Percentiles rank a stretch among this genome's conserved stretches.
These are phyloP conservation scores for Scaptomyza caliginosa DNA, from an alignment of 2,888 invertebrate species.

Conservation along the genomic window DNA sequence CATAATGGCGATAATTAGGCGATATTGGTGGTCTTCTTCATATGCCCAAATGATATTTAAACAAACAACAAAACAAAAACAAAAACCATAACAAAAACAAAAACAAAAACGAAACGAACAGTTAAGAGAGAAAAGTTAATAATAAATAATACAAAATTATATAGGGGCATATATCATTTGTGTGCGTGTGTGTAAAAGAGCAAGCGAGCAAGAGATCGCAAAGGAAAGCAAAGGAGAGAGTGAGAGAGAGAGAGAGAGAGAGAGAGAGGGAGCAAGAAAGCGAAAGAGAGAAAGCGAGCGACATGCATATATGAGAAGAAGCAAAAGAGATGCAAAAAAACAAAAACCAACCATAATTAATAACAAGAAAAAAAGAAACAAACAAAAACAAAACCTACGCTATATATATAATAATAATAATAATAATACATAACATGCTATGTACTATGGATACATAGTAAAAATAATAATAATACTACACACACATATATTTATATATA, in stretches of 20 bases:
- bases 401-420: conserved; percentile 39
- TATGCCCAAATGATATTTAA: conserved; percentile 59
- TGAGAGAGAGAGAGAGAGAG: neutral
- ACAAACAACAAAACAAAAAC: conserved; percentile 12
- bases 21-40: conserved; percentile 28
- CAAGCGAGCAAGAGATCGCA: neutral
- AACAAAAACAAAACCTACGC: conserved; percentile 51
- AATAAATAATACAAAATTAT: conserved; percentile 1
- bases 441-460: conserved; percentile 49
- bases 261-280: neutral
- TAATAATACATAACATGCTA: conserved; percentile 28
- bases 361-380: conserved; percentile 22
- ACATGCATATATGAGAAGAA: conserved; percentile 18
- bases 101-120: conserved; percentile 6
- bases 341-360: conserved; percentile 35
- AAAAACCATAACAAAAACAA: conserved; percentile 1
- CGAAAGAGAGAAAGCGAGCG: neutral
- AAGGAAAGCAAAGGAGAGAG: neutral
- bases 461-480: conserved; percentile 10
- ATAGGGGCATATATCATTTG: conserved; percentile 35
- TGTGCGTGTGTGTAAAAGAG: conserved; percentile 15
- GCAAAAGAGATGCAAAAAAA: conserved; percentile 8
- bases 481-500: conserved; percentile 5
- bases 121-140: conserved; percentile 5
- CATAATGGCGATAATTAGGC: conserved; percentile 70